Base-by-base conservation (phyloP, 35 echinoderm and acorn worm species). In the Ophiothrix spiculata region DNA sequence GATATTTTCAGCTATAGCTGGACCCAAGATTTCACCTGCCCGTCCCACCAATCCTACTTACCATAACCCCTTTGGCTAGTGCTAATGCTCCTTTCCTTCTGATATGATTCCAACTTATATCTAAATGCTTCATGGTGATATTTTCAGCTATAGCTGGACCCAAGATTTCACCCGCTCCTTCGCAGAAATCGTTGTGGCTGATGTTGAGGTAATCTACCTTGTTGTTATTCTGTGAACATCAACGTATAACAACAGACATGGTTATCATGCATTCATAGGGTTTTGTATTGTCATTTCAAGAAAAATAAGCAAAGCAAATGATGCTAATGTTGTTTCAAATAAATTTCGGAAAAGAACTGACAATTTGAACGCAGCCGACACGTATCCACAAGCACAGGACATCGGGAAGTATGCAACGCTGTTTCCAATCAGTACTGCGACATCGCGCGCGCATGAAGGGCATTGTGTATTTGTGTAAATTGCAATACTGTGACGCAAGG, bases 81-180 rank as follows among this genome's bases (percentile, higher is more conserved):
- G 89, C 78, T 33, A 94, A 40, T 17, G 96, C 96, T 77, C 96
- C 96, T 87, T 91, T 94, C 37, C 96, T 83, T 40, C 96, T 80
- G 56, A 99, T 94, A 76, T 99, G 92, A 77, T 99, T 99, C 96
- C 96, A 99, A 76, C 96, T 99, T 29, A 98, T 83, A 37, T 99
- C 92, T 35, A 99, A 40, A 37, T 89, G 92, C 56, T 87, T 81
- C 0, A 99, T 87, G 56, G 81, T 94, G 86, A 99, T 99, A 56
- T 99, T 99, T 76, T 99, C 96, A 33, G 93, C 85, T 33, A 99
- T 77, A 29, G 96, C 96, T 84, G 91, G 92, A 32, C 96, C 96
- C 36, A 99, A 87, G 0, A 93, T 87, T 40, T 88, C 76, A 6
- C 96, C 92, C 25, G 96, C 92, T 11, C 78, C 56, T 77, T 99